Evolutionary conservation across 2,797 vertebrate genomes (phyloP), one percentile per base, ranked within the genome.

Genomic region (Chlorospingus flavigularis): DNA sequence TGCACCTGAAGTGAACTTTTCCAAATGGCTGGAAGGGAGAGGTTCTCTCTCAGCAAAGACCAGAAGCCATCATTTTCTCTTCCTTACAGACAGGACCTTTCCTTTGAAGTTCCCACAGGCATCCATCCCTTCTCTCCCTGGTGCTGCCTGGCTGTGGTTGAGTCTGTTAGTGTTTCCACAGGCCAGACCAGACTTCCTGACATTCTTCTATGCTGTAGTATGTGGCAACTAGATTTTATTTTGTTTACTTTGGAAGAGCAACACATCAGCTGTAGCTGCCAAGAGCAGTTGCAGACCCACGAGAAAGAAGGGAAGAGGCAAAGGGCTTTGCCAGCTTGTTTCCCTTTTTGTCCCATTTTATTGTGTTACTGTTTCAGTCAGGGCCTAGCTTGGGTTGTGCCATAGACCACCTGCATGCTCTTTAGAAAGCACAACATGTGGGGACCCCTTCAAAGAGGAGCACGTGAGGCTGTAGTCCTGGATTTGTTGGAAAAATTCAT

Each of bases 231-330:
- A 83, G 78, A 71, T 91, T 96, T 96, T 88, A 92, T 77, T 94
- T 74, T 95, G 77, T 95, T 94, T 88, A 13, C 21, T 94, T 96
- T 92, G 95, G 94, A 93, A 92, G 19, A 43, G 17, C 24, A 31
- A 61, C 26, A 10, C 13, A 1, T 55, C 24, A 1, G 16, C 74
- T 17, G 1, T 76, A 23, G 81, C 84, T 55, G 73, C 63, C 87
- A 81, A 84, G 60, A 16, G 11, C 40, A 77, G 65, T 92, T 92
- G 73, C 20, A 39, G 35, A 40, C 63, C 43, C 10, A 6, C 20
- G 6, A 92, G 83, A 96, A 96, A 81, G 88, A 45, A 72, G 90
- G 55, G 45, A 86, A 19, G 47, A 86, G 74, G 37, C 10, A 7
- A 66, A 90, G 53, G 61, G 39, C 68, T 67, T 92, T 90, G 70